These are phyloP conservation scores for Apostichopus californicus DNA, from an alignment of 35 echinoderm and acorn worm species.

Conservation along the genomic window DNA sequence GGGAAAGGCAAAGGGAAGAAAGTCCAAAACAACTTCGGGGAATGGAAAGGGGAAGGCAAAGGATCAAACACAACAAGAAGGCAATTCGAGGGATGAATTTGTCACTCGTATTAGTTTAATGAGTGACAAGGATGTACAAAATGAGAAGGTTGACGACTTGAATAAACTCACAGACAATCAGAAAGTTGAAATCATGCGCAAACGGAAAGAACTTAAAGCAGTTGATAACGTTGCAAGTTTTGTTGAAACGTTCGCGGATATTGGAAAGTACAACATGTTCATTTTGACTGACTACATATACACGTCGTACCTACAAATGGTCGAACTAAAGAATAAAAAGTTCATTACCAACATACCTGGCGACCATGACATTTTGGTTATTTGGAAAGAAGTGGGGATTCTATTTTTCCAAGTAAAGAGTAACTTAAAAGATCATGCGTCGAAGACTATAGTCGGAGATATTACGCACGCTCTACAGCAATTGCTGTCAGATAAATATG, in stretches of 20 bases:
- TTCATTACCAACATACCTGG: background rate
- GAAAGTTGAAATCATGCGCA: background rate
- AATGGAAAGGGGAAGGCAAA: background rate
- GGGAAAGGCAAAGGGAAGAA: background rate
- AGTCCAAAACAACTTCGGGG: no score
- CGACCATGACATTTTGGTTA: constrained; percentile 15
- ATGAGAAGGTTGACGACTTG: background rate
- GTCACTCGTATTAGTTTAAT: constrained; percentile 4
- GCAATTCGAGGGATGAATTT: background rate
- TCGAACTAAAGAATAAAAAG: background rate
- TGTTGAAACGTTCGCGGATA: background rate
- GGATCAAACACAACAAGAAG: background rate
- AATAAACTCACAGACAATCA: background rate
- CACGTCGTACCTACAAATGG: background rate
- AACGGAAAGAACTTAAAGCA: background rate
- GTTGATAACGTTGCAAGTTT: constrained; percentile 7
- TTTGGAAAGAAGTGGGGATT: constrained; percentile 18
- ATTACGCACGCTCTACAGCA: background rate
- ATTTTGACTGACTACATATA: constrained; percentile 10
- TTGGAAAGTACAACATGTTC: constrained; percentile 6
- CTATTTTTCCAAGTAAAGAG: constrained; percentile 22
- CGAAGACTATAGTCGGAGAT: background rate
- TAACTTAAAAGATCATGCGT: background rate
- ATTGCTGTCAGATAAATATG: constrained; percentile 16
- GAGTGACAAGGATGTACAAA: background rate